Conservation (phyloP, 2,113 vertebrate genomes). For the Mustelus asterias region DNA sequence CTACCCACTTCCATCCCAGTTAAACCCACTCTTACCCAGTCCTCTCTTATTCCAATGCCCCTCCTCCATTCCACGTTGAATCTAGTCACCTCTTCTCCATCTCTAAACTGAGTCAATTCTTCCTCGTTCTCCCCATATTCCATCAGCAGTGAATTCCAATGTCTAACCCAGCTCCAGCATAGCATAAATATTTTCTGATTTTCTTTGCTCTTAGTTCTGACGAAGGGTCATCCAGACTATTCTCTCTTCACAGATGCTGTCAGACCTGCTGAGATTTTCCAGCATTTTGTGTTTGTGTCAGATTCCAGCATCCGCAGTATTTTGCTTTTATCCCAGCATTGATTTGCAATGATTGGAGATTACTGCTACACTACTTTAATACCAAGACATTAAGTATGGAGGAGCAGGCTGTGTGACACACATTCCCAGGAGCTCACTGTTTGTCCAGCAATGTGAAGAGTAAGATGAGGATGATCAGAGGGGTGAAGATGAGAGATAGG, state of each 20-base stretch:
- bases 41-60: background rate
- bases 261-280: too few relatives aligned
- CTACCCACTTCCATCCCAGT: too few relatives aligned
- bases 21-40: background rate
- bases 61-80: background rate
- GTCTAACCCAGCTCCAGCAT: background rate
- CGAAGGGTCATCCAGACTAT: too few relatives aligned
- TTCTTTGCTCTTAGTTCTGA: too few relatives aligned
- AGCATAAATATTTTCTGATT: too few relatives aligned
- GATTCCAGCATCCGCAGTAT: too few relatives aligned
- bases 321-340: background rate
- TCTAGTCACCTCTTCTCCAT: background rate
- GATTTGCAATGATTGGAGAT: background rate
- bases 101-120: background rate
- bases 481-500: conserved; percentile 12
- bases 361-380: background rate
- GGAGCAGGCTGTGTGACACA: too few relatives aligned
- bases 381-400: background rate
- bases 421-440: background rate
- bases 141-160: background rate
- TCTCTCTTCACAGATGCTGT: too few relatives aligned
- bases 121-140: background rate
- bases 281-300: too few relatives aligned
- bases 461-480: background rate
- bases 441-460: conserved; percentile 25